Base-by-base conservation (phyloP, 2,888 invertebrate genomes). In the Clusia tigrina region DNA sequence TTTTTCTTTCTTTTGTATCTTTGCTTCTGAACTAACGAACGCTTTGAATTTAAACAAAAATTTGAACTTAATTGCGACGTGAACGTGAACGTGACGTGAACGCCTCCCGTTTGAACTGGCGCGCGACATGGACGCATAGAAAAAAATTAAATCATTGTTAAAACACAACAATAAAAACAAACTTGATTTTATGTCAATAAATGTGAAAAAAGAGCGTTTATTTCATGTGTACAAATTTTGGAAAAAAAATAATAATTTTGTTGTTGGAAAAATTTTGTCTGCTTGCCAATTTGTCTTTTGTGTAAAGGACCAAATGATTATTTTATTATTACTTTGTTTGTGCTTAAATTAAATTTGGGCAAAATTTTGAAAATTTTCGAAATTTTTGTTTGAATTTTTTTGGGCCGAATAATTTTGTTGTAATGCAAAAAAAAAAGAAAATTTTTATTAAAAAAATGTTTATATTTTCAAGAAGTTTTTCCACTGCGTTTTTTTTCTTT, bases 401-500 rank as follows among this genome's bases (percentile, higher is more conserved):
- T 58, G 22, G 6, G 60, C 54, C 58, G 48, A 61, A 57, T 54
- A 24, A n/a, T 60, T 61, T 42, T 22, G 22, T 57, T 54, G 57
- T 69, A 65, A 18, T 37, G 42, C 61, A 54, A 65, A 53, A 66
- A 42, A 66, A 65, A 67, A 38, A 54, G 17, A 55, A 60, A 53
- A 58, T 53, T n/a, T 55, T 17, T n/a, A 23, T 26, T 64, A 53
- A 64, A 61, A 26, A 20, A 58, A 52, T n/a, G 53, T 53, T 60
- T 64, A 73, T 77, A 80, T 79, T 79, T 82, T 81, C 81, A 82
- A 82, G 81, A 83, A 82, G 81, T 81, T 82, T 82, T 81, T 81
- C 81, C 76, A 79, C 77, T 69, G 64, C 63, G 64, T 67, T 70
- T 69, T 66, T 68, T 32, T 61, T 67, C 68, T 67, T 64, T 63